Evolutionary conservation across 2,113 vertebrate species (phyloP).

Genomic region (Semicossyphus pulcher): DNA sequence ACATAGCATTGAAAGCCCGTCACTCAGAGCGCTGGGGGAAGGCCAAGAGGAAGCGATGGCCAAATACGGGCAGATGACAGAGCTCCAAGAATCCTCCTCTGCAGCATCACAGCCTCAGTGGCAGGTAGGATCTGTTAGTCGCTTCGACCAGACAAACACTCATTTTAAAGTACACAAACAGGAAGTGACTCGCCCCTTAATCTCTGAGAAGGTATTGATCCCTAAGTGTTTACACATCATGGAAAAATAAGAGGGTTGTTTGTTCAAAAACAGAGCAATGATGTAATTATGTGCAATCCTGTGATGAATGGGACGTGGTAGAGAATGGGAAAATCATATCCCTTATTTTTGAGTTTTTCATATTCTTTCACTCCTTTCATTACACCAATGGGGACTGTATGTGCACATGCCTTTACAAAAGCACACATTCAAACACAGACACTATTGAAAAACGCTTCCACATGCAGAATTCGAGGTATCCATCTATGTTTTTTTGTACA

Average conservation of each 20-base stretch:
- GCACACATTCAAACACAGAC: neutral
- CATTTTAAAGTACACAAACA: slow-evolving; percentile 33
- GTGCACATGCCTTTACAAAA: slow-evolving; percentile 22
- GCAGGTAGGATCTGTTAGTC: slow-evolving; percentile 82
- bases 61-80: slow-evolving; percentile 71
- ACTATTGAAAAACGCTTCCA: neutral
- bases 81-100: slow-evolving; percentile 68
- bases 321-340: slow-evolving; percentile 15
- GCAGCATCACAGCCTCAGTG: slow-evolving; percentile 50
- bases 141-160: neutral
- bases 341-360: slow-evolving; percentile 33
- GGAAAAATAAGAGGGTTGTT: slow-evolving; percentile 36
- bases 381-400: neutral
- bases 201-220: slow-evolving; percentile 17
- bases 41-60: slow-evolving; percentile 74
- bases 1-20: slow-evolving; percentile 71
- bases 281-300: slow-evolving; percentile 79
- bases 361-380: slow-evolving; percentile 32
- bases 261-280: slow-evolving; percentile 55
- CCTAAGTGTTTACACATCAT: slow-evolving; percentile 45
- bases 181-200: slow-evolving; percentile 3
- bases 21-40: slow-evolving; percentile 70
- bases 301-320: slow-evolving; percentile 54
- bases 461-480: slow-evolving; percentile 7
- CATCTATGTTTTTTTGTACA: slow-evolving; percentile 25